A percentile compares a stretch with the other conserved stretches of the same genome.
Conservation (phyloP, 2,888 invertebrate species). For the Protonemura montana region DNA sequence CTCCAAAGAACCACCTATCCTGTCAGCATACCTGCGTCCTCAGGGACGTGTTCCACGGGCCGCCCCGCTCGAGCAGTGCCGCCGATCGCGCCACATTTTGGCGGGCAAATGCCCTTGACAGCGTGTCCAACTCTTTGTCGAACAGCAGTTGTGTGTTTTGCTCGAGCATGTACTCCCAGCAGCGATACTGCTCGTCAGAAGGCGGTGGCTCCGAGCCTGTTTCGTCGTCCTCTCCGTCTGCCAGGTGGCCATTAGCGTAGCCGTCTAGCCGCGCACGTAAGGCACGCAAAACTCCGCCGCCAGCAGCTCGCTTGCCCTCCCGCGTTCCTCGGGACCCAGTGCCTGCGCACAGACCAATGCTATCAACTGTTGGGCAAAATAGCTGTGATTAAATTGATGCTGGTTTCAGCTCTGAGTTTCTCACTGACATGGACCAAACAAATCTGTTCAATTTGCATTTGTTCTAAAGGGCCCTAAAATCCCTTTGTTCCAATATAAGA, state of each 20-base stretch:
- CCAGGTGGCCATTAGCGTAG: constrained; percentile 51
- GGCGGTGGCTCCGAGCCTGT: constrained; percentile 59
- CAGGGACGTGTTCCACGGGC: constrained; percentile 58
- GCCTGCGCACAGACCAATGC: no score
- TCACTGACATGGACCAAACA: no score
- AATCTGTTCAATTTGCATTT: no score
- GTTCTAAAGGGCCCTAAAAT: no score
- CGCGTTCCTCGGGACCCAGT: constrained; percentile 43
- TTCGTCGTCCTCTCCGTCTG: constrained; percentile 57
- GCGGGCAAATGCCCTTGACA: constrained; percentile 61
- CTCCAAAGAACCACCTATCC: no score
- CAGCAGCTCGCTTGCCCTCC: constrained; percentile 47
- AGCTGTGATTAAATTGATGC: no score
- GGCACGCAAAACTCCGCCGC: constrained; percentile 46
- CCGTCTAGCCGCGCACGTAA: constrained; percentile 48
- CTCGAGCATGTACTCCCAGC: constrained; percentile 93
- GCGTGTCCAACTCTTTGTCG: constrained; percentile 85
- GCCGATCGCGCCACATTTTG: constrained; percentile 40
- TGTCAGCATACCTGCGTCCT: background rate
- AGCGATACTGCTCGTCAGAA: constrained; percentile 88
- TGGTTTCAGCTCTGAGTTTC: no score
- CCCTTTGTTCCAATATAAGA: no score
- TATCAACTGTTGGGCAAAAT: no score
- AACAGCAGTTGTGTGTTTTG: constrained; percentile 88
- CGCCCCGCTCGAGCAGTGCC: constrained; percentile 54